A percentile compares a stretch with the other conserved stretches of the same genome.
Evolutionary conservation across 2,888 invertebrate species (phyloP).

Genomic region (Xylota segnis): DNA sequence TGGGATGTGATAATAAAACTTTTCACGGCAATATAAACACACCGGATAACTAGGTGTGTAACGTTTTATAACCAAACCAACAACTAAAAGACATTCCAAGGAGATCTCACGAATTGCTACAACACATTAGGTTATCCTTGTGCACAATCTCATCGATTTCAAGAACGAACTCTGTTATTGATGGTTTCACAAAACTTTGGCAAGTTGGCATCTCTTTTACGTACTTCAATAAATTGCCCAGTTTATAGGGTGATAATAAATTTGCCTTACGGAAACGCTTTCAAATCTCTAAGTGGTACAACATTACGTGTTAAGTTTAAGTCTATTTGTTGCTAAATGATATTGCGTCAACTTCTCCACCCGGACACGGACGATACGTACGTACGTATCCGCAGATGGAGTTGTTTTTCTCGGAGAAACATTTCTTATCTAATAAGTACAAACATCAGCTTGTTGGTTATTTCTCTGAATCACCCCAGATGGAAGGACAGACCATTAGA

Average conservation of each 20-base stretch:
- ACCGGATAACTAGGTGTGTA: neutral
- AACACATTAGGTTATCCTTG: neutral
- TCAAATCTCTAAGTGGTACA: neutral
- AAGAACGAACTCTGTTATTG: slow-evolving; percentile 1
- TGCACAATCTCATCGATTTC: neutral
- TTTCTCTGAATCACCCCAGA: neutral
- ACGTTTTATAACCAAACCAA: neutral
- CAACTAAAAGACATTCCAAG: neutral
- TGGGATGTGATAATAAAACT: neutral
- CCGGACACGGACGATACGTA: neutral
- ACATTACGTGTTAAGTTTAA: slow-evolving; percentile 1
- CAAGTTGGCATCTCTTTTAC: neutral
- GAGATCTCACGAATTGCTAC: neutral
- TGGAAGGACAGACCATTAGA: neutral
- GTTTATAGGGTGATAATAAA: neutral
- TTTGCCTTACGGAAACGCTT: neutral
- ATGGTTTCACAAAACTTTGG: neutral
- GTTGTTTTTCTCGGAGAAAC: neutral
- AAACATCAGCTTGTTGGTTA: neutral
- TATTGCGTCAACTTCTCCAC: neutral
- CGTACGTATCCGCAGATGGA: neutral
- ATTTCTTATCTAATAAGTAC: neutral
- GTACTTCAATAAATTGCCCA: neutral
- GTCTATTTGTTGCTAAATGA: neutral
- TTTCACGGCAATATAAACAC: neutral